A percentile compares a stretch with the other conserved stretches of the same genome.
These are phyloP conservation scores for Platorchestia sp. DNA, from an alignment of 1,140 invertebrate genomes.

Conservation along the genomic window DNA sequence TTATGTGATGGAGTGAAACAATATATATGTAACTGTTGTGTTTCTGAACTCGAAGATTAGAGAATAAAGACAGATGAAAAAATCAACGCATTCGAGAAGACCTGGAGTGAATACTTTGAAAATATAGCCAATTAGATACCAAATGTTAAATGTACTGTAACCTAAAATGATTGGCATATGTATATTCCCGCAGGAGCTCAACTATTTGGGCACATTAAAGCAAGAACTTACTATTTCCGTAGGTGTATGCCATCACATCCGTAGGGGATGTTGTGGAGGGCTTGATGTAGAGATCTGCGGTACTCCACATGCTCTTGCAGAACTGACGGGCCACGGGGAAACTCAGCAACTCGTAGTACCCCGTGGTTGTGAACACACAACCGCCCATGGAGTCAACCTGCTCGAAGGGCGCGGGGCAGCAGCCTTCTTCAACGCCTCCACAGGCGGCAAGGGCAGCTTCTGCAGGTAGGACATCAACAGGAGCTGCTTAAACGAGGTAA, in stretches of 20 bases:
- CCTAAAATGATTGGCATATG: not conserved
- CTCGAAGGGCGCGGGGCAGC: conserved; percentile 3
- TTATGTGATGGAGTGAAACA: too few species aligned
- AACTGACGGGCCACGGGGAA: not conserved
- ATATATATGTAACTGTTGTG: too few species aligned
- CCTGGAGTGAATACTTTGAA: too few species aligned
- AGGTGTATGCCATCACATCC: not conserved
- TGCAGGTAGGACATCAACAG: not conserved
- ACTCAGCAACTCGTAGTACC: not conserved
- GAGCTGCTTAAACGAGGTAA: not conserved
- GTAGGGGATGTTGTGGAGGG: not conserved
- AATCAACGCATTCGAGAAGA: too few species aligned
- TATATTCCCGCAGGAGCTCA: not conserved
- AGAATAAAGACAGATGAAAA: too few species aligned
- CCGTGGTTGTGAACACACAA: not conserved
- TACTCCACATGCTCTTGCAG: conserved; percentile 22
- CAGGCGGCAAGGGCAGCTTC: conserved; percentile 16
- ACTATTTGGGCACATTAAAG: not conserved
- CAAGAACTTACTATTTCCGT: not conserved
- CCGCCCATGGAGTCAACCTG: not conserved
- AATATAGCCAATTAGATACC: too few species aligned
- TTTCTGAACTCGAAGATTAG: too few species aligned
- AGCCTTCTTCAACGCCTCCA: not conserved
- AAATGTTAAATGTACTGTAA: too few species aligned
- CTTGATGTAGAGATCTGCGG: not conserved